Evolutionary conservation across 1,140 invertebrate species (phyloP), one percentile per base, ranked within the genome.

Genomic region (Campodea augens): DNA sequence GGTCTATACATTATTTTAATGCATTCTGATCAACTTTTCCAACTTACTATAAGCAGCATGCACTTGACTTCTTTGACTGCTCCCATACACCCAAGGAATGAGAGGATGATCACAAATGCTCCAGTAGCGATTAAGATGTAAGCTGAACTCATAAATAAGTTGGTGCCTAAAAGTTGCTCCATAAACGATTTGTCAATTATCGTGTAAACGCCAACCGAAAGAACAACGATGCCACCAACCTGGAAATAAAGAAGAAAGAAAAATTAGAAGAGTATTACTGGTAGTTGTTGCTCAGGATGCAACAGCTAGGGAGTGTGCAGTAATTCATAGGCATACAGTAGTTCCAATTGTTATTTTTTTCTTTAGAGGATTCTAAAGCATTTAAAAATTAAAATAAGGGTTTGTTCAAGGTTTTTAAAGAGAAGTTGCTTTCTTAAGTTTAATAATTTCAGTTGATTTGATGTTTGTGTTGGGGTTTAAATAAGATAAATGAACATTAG

Each of bases 21-120:
- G n/a, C n/a, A n/a, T n/a, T n/a, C n/a, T n/a, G n/a, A n/a, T n/a
- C n/a, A n/a, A n/a, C n/a, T n/a, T n/a, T n/a, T n/a, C n/a, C n/a
- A n/a, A 61, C 69, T 69, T 65, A 89, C 85, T 61, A 78, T 83
- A 37, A 90, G 66, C 5, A 90, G 68, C 72, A 90, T 76, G 59
- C 84, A 91, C 61, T 87, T 85, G 44, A 90, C 75, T 69, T 90
- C 86, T 51, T 78, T 82, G 13, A 80, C 72, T 4, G 87, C 83
- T 15, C 86, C 87, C 40, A 85, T 67, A 59, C 85, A 89, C 23
- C 87, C 87, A 47, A 91, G 71, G 57, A 87, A 78, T 3, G 84
- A 78, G 21, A 89, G 73, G 27, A 90, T 54, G 49, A 77, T 70
- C 24, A 85, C 75, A 20, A 81, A 62, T 13, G 77, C 70, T 7